Evolutionary conservation across 1,140 invertebrate species (phyloP).

Genomic region (Metopolophium dirhodum): DNA sequence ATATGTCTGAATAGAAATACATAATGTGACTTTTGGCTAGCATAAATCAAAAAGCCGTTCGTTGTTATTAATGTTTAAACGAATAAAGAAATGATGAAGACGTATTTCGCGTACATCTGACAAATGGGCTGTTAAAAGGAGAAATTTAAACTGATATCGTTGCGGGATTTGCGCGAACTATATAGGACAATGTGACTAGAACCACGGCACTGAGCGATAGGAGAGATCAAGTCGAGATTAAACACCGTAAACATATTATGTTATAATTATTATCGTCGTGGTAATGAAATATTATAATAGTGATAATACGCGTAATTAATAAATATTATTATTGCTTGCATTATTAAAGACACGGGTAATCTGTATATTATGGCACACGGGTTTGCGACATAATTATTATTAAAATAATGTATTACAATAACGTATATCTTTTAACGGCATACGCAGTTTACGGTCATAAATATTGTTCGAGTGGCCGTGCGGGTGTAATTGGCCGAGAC

Average conservation of each 20-base stretch:
- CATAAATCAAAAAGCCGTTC: constrained; percentile 6
- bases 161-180: background rate
- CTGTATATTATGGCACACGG: background rate
- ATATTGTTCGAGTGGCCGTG: background rate
- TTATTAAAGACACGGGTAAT: background rate
- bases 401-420: too few relatives aligned
- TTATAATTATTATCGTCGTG: background rate
- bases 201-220: background rate
- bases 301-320: background rate
- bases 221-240: background rate
- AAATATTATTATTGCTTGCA: background rate
- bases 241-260: background rate
- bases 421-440: background rate
- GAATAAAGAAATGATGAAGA: constrained; percentile 12
- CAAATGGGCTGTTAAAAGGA: constrained; percentile 8
- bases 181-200: background rate
- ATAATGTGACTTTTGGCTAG: constrained; percentile 5
- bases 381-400: background rate
- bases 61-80: constrained; percentile 17
- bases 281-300: background rate
- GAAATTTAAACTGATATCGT: background rate
- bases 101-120: constrained; percentile 1
- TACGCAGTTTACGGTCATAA: background rate
- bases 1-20: constrained; percentile 17
- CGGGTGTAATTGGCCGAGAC: background rate